These are phyloP conservation scores for Notothenia rossii DNA, from an alignment of 2,113 vertebrate genomes.

Conservation along the genomic window DNA sequence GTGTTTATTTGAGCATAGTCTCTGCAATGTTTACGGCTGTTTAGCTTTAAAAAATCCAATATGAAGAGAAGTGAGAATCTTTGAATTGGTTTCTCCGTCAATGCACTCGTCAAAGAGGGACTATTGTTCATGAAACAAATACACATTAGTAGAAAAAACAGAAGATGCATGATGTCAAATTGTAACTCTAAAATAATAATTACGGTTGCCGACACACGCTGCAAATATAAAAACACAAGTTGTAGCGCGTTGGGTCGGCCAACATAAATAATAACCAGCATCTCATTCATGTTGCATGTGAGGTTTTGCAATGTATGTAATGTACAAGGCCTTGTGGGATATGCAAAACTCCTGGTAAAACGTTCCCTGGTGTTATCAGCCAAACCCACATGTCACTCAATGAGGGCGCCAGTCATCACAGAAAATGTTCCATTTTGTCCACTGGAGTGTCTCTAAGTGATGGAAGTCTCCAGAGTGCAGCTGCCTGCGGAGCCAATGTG, in stretches of 20 bases:
- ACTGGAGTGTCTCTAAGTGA: slow-evolving; percentile 72
- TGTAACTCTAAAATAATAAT: not conserved
- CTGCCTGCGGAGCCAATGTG: slow-evolving; percentile 67
- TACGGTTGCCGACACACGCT: no score
- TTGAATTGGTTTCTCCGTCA: not conserved
- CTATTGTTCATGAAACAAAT: slow-evolving; percentile 43
- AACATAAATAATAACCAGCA: not conserved
- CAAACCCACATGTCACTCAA: slow-evolving; percentile 51
- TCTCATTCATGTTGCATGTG: not conserved
- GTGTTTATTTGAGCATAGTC: slow-evolving; percentile 44
- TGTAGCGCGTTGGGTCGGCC: no score
- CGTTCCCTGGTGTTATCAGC: slow-evolving; percentile 35
- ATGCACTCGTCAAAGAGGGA: slow-evolving; percentile 11
- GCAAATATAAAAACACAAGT: no score
- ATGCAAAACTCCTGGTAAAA: slow-evolving; percentile 34
- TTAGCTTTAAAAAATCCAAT: slow-evolving; percentile 41
- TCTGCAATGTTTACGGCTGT: slow-evolving; percentile 42
- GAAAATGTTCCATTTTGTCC: slow-evolving; percentile 67
- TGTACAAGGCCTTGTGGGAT: not conserved
- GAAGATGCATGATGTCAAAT: slow-evolving; percentile 1
- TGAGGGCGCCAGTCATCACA: slow-evolving; percentile 51
- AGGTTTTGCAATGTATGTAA: not conserved
- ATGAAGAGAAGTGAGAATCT: slow-evolving; percentile 33
- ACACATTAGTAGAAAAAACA: slow-evolving; percentile 16
- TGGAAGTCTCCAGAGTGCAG: slow-evolving; percentile 58